These are phyloP conservation scores for Megalops cyprinoides DNA, from an alignment of 2,797 vertebrate genomes.

Conservation along the genomic window DNA sequence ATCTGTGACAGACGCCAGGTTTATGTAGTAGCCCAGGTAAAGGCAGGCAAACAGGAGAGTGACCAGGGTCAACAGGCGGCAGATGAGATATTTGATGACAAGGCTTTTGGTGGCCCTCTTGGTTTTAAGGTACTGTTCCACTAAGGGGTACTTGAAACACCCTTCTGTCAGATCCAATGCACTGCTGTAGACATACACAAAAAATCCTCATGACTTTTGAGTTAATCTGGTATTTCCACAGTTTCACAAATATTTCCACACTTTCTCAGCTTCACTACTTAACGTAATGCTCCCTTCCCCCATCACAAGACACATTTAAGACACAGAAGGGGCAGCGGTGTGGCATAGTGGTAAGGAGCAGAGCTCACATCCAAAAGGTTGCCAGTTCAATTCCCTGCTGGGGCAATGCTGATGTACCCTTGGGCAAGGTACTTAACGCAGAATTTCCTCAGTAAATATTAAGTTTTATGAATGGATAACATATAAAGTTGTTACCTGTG, in stretches of 20 bases:
- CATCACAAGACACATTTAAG: too few species aligned
- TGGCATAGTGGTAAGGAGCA: too few species aligned
- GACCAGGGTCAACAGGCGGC: constrained; percentile 78
- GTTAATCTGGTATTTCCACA: background rate
- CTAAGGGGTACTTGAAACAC: constrained; percentile 91
- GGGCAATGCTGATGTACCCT: too few species aligned
- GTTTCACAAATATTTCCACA: background rate
- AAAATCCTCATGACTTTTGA: background rate
- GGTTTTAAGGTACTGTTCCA: constrained; percentile 93
- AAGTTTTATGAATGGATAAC: too few species aligned
- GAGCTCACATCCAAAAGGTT: too few species aligned
- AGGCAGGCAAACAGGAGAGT: constrained; percentile 79
- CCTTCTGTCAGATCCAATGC: constrained; percentile 84
- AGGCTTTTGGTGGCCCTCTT: constrained; percentile 79
- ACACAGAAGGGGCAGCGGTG: too few species aligned
- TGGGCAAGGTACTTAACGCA: too few species aligned
- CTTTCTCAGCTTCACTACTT: background rate
- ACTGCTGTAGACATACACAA: constrained; percentile 59
- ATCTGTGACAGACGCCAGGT: constrained; percentile 83
- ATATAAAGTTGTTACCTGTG: too few species aligned
- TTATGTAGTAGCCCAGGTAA: constrained; percentile 91
- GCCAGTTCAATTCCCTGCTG: too few species aligned
- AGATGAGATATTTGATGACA: constrained; percentile 82
- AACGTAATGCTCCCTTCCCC: background rate
- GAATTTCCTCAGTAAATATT: too few species aligned